Percentiles rank a stretch among this genome's conserved stretches.
phyloP scores from a whole-genome alignment of 2,888 invertebrate species.

The Germaria angustata region DNA sequence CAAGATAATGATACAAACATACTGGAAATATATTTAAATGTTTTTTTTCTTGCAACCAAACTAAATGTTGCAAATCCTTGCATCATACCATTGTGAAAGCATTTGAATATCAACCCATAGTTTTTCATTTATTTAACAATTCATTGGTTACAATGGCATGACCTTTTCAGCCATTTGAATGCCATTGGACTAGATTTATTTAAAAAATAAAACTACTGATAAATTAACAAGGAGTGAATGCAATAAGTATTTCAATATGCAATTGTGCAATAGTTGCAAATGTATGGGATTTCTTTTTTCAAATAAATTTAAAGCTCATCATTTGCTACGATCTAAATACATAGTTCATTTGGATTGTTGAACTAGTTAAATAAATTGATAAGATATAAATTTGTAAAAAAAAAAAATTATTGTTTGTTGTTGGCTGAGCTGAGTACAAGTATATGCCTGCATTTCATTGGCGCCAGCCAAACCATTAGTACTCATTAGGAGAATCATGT shows the following conservation, averaged over 20 bases:
- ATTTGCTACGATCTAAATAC: not conserved
- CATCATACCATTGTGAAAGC: not conserved
- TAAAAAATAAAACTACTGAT: slow-evolving; percentile 10
- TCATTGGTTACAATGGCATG: slow-evolving; percentile 20
- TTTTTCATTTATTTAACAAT: slow-evolving; percentile 20
- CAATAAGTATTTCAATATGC: not conserved
- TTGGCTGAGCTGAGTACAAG: too few relatives aligned
- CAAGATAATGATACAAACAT: slow-evolving; percentile 9
- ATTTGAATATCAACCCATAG: not conserved
- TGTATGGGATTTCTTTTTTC: not conserved
- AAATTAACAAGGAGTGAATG: not conserved
- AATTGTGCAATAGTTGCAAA: not conserved
- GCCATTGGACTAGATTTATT: slow-evolving; percentile 27
- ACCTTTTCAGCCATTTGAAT: slow-evolving; percentile 30
- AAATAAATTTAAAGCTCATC: not conserved
- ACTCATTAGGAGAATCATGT: too few relatives aligned
- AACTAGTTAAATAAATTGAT: not conserved
- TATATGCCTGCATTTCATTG: too few relatives aligned
- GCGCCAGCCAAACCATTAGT: too few relatives aligned
- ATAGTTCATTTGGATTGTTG: not conserved
- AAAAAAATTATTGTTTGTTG: too few relatives aligned
- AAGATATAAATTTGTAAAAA: not conserved
- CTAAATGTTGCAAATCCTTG: slow-evolving; percentile 24
- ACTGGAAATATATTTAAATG: slow-evolving; percentile 18
- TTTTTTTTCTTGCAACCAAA: slow-evolving; percentile 22